Conservation (phyloP, 2,113 vertebrate genomes). For the Ophiodon elongatus region DNA sequence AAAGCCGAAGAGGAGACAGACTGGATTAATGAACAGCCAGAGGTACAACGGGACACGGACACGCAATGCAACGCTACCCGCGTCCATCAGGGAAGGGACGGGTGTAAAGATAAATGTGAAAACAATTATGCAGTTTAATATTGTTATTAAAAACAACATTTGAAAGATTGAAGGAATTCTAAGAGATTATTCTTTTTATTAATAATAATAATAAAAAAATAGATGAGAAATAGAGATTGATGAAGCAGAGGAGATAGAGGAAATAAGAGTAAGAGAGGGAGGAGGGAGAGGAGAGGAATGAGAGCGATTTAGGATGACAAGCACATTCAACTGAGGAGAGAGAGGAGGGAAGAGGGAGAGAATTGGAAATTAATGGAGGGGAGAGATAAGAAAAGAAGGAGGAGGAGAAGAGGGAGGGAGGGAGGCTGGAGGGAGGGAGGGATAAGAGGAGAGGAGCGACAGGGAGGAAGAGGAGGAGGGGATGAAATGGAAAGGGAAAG, state of each 20-base stretch:
- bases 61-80: background rate
- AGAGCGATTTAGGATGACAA: constrained; percentile 70
- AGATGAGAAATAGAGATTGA: background rate
- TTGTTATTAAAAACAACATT: background rate
- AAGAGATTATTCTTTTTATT: background rate
- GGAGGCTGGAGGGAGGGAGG: constrained; percentile 24
- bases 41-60: background rate
- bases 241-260: background rate
- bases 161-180: background rate
- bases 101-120: background rate
- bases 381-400: constrained; percentile 63
- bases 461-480: constrained; percentile 6
- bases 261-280: background rate
- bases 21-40: background rate
- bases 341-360: constrained; percentile 31
- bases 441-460: constrained; percentile 27
- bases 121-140: background rate
- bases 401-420: constrained; percentile 37
- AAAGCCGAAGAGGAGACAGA: constrained; percentile 3
- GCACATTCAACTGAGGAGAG: constrained; percentile 64
- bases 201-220: background rate
- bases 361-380: constrained; percentile 70
- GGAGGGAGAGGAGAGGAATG: constrained; percentile 51
- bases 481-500: constrained; percentile 7
- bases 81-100: background rate